Evolutionary conservation across 2,888 invertebrate genomes (phyloP).

Genomic region (Metopia argyrocephala): DNA sequence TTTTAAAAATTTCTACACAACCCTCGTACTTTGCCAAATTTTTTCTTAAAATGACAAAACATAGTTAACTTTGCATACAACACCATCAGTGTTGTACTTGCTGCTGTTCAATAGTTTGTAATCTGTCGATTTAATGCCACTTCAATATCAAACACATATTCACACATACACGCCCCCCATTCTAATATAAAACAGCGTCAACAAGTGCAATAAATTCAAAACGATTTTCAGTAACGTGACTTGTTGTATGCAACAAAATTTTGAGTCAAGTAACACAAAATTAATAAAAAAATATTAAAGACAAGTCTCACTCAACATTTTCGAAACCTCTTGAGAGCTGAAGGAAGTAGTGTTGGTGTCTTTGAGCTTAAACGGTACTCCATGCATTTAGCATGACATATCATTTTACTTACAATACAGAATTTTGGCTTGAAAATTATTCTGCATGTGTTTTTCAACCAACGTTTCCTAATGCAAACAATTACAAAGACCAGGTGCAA

Average conservation of each 20-base stretch:
- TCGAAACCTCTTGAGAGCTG: conserved; percentile 1
- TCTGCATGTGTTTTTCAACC: conserved; percentile 10
- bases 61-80: conserved; percentile 23
- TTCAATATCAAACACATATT: not conserved
- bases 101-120: conserved; percentile 38
- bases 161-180: not conserved
- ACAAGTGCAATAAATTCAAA: conserved; percentile 33
- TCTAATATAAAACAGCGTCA: conserved; percentile 43
- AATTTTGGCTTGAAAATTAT: conserved; percentile 51
- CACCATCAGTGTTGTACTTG: conserved; percentile 40
- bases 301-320: conserved; percentile 1
- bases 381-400: conserved; percentile 59
- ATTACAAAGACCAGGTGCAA: not conserved
- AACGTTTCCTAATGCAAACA: not conserved
- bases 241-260: conserved; percentile 48
- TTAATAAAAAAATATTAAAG: not conserved
- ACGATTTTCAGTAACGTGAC: conserved; percentile 45
- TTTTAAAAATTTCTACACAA: not conserved
- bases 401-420: conserved; percentile 60
- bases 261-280: not conserved
- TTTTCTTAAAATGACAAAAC: not conserved
- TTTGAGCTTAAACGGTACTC: conserved; percentile 57
- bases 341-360: not conserved
- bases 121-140: conserved; percentile 28
- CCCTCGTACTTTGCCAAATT: conserved; percentile 23